phyloP scores from a whole-genome alignment of 2,113 vertebrate species.

The Lucifuga dentata region DNA sequence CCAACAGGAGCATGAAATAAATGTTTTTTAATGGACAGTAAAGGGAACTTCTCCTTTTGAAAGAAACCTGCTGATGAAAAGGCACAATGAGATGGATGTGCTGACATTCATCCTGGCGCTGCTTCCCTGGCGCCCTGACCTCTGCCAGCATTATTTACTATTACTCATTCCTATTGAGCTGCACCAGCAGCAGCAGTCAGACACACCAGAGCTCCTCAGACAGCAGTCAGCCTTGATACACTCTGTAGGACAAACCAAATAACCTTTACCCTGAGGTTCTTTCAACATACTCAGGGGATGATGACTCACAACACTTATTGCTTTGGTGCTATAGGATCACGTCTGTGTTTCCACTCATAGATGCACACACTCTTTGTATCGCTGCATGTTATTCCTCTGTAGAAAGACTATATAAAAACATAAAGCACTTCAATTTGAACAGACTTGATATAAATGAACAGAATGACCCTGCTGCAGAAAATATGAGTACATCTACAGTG shows the following conservation, averaged over 20 bases:
- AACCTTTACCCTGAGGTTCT: constrained; percentile 51
- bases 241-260: constrained; percentile 37
- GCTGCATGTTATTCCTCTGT: background rate
- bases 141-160: constrained; percentile 44
- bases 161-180: constrained; percentile 45
- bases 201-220: constrained; percentile 14
- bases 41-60: background rate
- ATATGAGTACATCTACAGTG: too few relatives aligned
- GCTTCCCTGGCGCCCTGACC: constrained; percentile 26
- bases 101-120: constrained; percentile 45
- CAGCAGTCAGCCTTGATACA: constrained; percentile 34
- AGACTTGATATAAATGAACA: too few relatives aligned
- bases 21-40: too few relatives aligned
- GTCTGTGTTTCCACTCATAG: constrained; percentile 18
- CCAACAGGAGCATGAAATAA: too few relatives aligned
- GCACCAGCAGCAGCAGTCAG: constrained; percentile 32
- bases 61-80: constrained; percentile 21
- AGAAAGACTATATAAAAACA: background rate
- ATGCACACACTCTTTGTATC: background rate
- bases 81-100: constrained; percentile 24
- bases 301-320: constrained; percentile 49
- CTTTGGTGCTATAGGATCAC: constrained; percentile 13
- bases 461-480: too few relatives aligned
- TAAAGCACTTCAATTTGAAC: too few relatives aligned
- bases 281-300: constrained; percentile 21